phyloP scores from a whole-genome alignment of 53 echinoderm and acorn worm species.

The Mesocentrotus franciscanus region DNA sequence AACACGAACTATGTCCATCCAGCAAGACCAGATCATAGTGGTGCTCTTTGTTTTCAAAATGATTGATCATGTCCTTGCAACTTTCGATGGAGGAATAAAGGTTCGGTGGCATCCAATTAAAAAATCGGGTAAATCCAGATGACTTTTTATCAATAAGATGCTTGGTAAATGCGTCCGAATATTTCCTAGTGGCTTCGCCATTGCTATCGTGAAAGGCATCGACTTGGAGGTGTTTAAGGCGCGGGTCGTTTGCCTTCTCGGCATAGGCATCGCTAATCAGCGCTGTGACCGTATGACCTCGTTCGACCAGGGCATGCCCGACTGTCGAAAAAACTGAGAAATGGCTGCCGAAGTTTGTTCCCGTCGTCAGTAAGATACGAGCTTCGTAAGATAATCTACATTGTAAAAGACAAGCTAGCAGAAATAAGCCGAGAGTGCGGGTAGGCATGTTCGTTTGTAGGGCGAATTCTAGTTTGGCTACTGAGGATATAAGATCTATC shows the following conservation, averaged over 20 bases:
- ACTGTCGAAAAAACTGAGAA: slow-evolving; percentile 53
- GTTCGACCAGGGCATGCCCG: slow-evolving; percentile 17
- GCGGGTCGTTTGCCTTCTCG: slow-evolving; percentile 45
- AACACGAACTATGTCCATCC: slow-evolving; percentile 50
- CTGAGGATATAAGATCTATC: not conserved
- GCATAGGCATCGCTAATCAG: slow-evolving; percentile 55
- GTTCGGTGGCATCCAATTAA: not conserved
- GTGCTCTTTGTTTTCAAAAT: not conserved
- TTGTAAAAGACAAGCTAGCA: not conserved
- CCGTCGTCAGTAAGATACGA: slow-evolving; percentile 46
- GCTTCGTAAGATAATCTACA: slow-evolving; percentile 15
- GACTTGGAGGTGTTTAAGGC: not conserved
- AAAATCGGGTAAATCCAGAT: not conserved
- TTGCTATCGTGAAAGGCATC: slow-evolving; percentile 13
- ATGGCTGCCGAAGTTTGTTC: slow-evolving; percentile 47
- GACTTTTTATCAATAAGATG: slow-evolving; percentile 18
- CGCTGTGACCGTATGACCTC: slow-evolving; percentile 47
- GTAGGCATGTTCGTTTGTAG: not conserved
- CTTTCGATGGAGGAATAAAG: not conserved
- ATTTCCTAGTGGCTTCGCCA: not conserved
- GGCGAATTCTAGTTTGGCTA: not conserved
- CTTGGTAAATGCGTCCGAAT: slow-evolving; percentile 11
- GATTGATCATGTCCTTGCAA: slow-evolving; percentile 59
- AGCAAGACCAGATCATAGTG: slow-evolving; percentile 45
- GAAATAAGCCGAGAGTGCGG: not conserved